Conservation (phyloP, 1,140 invertebrate species). For the Episyrphus balteatus region DNA sequence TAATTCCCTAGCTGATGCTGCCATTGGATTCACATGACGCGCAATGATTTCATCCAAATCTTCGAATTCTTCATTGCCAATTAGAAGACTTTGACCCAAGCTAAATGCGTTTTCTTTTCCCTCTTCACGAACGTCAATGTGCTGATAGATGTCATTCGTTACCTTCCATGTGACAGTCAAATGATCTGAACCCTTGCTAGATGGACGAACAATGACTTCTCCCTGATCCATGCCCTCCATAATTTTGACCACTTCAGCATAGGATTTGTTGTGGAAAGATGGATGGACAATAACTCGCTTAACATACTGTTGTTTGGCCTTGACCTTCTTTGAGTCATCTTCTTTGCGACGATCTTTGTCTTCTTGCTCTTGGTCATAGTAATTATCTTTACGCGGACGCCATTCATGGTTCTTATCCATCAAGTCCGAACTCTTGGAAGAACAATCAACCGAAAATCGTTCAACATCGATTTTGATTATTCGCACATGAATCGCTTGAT, state of each 20-base stretch:
- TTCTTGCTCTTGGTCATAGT: slow-evolving; percentile 84
- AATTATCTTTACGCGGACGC: slow-evolving; percentile 80
- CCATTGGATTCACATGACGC: slow-evolving; percentile 92
- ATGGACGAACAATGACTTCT: slow-evolving; percentile 91
- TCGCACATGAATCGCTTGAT: slow-evolving; percentile 86
- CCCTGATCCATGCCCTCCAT: slow-evolving; percentile 90
- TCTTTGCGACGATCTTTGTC: slow-evolving; percentile 68
- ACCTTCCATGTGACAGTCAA: slow-evolving; percentile 99
- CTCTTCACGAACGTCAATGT: slow-evolving; percentile 91
- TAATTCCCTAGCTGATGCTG: slow-evolving; percentile 79
- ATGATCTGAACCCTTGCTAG: slow-evolving; percentile 91
- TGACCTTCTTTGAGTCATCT: slow-evolving; percentile 68
- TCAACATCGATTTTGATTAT: slow-evolving; percentile 94
- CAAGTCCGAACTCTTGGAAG: slow-evolving; percentile 87
- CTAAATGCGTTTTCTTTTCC: slow-evolving; percentile 96
- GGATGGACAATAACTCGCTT: slow-evolving; percentile 97
- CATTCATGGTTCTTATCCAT: slow-evolving; percentile 82
- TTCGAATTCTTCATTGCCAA: slow-evolving; percentile 87
- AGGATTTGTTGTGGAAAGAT: slow-evolving; percentile 94
- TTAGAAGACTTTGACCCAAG: slow-evolving; percentile 74
- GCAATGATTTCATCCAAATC: slow-evolving; percentile 99
- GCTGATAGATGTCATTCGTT: slow-evolving; percentile 83
- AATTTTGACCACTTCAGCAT: slow-evolving; percentile 80
- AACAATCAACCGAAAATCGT: slow-evolving; percentile 86
- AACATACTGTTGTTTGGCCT: slow-evolving; percentile 70